A percentile compares a stretch with the other conserved stretches of the same genome.
Evolutionary conservation across 2,888 invertebrate genomes (phyloP).

Genomic region (Clepsis dumicolana): DNA sequence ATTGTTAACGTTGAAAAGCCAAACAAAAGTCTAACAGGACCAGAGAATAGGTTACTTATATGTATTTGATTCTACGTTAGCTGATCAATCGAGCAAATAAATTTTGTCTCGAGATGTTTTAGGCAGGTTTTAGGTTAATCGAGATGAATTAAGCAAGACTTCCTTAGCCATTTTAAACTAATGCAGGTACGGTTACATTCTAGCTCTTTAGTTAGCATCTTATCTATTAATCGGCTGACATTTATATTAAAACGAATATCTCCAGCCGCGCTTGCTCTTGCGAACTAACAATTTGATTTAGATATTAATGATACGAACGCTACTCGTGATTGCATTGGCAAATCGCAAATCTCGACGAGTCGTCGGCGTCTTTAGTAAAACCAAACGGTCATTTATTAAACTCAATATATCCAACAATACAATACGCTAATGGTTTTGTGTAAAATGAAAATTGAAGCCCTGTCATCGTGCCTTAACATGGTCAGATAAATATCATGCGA

Average conservation of each 20-base stretch:
- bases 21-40: background rate
- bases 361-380: slow-evolving; percentile 30
- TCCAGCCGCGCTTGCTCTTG: background rate
- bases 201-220: background rate
- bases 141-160: background rate
- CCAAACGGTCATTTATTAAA: slow-evolving; percentile 23
- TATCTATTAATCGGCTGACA: slow-evolving; percentile 9
- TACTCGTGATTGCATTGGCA: slow-evolving; percentile 18
- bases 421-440: slow-evolving; percentile 17
- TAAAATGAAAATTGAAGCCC: slow-evolving; percentile 17
- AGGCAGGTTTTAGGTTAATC: no score
- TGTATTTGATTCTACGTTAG: no score
- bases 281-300: slow-evolving; percentile 20
- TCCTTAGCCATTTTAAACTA: background rate
- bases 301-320: slow-evolving; percentile 26
- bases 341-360: background rate
- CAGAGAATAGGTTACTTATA: no score
- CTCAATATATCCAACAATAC: slow-evolving; percentile 4
- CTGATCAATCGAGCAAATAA: no score
- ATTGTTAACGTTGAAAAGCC: background rate
- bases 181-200: background rate
- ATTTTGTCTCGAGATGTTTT: no score
- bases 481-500: background rate
- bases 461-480: background rate
- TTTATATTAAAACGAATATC: slow-evolving; percentile 16